Evolutionary conservation across 2,113 vertebrate species (phyloP).

Genomic region (human): DNA sequence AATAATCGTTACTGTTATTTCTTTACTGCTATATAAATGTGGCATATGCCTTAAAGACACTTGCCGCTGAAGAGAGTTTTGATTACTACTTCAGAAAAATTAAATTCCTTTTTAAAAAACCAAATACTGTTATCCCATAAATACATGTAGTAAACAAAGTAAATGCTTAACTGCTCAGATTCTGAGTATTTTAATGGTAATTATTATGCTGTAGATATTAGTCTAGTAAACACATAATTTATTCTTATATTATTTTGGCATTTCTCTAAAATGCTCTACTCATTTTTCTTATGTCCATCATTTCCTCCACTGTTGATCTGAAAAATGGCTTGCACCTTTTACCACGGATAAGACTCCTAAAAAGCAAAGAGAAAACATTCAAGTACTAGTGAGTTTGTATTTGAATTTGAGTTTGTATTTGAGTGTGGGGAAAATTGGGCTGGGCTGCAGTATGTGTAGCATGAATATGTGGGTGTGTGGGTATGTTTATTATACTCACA

Average conservation of each 20-base stretch:
- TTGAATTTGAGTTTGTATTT: not conserved
- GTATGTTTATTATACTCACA: not conserved
- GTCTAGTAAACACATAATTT: not conserved
- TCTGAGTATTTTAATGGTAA: not conserved
- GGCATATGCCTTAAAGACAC: not conserved
- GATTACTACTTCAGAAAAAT: not conserved
- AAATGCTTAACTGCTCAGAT: conserved; percentile 4
- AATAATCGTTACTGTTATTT: not conserved
- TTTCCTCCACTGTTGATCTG: not conserved
- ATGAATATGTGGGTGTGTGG: not conserved
- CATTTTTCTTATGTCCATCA: not conserved
- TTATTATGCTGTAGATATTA: not conserved
- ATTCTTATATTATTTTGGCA: not conserved
- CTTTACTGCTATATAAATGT: not conserved
- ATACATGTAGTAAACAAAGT: conserved; percentile 10
- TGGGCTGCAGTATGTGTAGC: not conserved
- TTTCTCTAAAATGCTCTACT: not conserved
- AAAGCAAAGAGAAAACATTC: not conserved
- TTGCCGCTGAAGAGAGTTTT: not conserved
- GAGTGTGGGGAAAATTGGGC: not conserved
- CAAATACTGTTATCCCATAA: not conserved
- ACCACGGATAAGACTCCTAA: not conserved
- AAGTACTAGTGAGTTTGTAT: not conserved
- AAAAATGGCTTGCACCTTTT: not conserved
- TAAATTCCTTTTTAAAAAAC: not conserved